These are phyloP conservation scores for Bellardia bayeri DNA, from an alignment of 2,888 invertebrate genomes.

Conservation along the genomic window DNA sequence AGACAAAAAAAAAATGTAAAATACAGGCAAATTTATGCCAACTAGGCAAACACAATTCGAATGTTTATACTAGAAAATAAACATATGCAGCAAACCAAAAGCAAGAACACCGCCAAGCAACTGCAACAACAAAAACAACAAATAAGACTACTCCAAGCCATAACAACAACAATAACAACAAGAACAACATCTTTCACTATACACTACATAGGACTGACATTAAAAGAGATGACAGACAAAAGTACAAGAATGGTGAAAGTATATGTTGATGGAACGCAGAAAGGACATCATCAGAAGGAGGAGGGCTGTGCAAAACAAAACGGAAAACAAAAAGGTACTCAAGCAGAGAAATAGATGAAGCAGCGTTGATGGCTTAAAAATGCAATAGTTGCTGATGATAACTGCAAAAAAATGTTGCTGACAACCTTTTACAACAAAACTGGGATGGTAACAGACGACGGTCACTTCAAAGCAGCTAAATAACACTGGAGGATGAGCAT, in stretches of 20 bases:
- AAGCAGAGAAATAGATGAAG: constrained; percentile 48
- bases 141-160: constrained; percentile 38
- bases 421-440: constrained; percentile 15
- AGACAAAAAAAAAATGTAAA: not conserved
- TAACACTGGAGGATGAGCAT: not conserved
- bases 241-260: not conserved
- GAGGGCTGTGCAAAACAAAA: constrained; percentile 7
- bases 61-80: constrained; percentile 55
- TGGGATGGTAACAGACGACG: constrained; percentile 14
- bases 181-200: constrained; percentile 50
- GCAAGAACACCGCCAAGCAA: constrained; percentile 9
- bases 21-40: constrained; percentile 44
- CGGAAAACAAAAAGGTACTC: constrained; percentile 3
- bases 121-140: constrained; percentile 5
- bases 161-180: constrained; percentile 20
- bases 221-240: constrained; percentile 33
- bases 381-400: constrained; percentile 52
- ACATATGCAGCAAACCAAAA: constrained; percentile 4
- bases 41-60: constrained; percentile 59
- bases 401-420: constrained; percentile 36
- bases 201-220: not conserved
- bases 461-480: constrained; percentile 62
- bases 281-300: not conserved
- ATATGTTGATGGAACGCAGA: not conserved
- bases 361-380: constrained; percentile 38